Conservation (phyloP, 2,888 invertebrate genomes). For the Bibio marci region DNA sequence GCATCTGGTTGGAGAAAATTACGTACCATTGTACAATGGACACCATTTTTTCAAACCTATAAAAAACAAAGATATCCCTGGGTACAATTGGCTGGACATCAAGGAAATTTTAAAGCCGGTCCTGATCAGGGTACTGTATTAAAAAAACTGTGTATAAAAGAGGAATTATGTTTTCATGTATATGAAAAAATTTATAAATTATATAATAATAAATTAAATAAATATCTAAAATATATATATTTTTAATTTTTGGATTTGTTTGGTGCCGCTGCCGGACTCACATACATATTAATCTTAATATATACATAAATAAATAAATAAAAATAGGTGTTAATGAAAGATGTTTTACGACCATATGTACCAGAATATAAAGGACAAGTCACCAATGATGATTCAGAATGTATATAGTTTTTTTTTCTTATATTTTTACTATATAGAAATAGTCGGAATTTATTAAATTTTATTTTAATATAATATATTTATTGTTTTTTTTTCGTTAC, state of each 20-base stretch:
- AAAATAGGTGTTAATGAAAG: conserved; percentile 66
- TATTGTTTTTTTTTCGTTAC: neutral
- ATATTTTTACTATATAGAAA: neutral
- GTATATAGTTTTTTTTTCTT: conserved; percentile 25
- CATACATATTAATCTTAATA: too few species aligned
- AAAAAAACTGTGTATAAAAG: conserved; percentile 81
- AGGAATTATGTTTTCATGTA: conserved; percentile 71
- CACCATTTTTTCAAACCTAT: conserved; percentile 92
- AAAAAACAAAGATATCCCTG: conserved; percentile 91
- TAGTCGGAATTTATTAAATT: too few species aligned
- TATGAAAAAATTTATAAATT: neutral
- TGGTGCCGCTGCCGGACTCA: too few species aligned
- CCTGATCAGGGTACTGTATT: conserved; percentile 85
- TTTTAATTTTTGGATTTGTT: too few species aligned
- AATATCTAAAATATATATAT: neutral
- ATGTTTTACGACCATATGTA: conserved; percentile 72
- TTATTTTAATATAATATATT: neutral
- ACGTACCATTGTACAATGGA: conserved; percentile 88
- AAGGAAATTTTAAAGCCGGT: conserved; percentile 88
- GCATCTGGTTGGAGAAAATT: conserved; percentile 88
- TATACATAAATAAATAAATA: too few species aligned
- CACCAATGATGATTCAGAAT: conserved; percentile 60
- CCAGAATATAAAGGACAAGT: conserved; percentile 86
- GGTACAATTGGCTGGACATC: conserved; percentile 92
- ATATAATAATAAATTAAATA: neutral